phyloP scores from a whole-genome alignment of 2,888 invertebrate genomes.

The Thymelicus lineola region DNA sequence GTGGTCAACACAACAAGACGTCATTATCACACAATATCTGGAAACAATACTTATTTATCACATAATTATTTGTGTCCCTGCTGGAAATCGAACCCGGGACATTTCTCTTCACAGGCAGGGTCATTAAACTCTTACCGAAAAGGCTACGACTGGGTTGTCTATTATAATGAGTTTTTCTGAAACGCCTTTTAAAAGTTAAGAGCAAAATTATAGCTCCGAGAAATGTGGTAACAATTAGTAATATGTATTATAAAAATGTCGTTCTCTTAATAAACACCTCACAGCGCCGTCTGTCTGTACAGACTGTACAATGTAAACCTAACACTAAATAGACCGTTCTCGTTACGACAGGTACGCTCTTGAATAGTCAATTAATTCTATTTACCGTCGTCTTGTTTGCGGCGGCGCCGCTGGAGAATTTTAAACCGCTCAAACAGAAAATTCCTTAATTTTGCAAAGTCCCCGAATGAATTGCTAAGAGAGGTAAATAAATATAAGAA shows the following conservation, averaged over 20 bases:
- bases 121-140: too few species aligned
- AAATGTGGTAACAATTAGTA: background rate
- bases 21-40: background rate
- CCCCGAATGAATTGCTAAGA: conserved; percentile 48
- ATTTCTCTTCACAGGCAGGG: too few species aligned
- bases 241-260: conserved; percentile 1
- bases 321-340: conserved; percentile 18
- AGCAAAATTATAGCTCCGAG: background rate
- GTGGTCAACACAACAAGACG: too few species aligned
- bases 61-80: too few species aligned
- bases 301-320: background rate
- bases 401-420: conserved; percentile 48
- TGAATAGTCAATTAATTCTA: conserved; percentile 60
- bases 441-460: conserved; percentile 50
- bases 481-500: conserved; percentile 30
- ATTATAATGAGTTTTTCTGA: background rate
- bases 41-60: too few species aligned
- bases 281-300: background rate
- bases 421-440: conserved; percentile 48
- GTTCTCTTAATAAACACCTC: conserved; percentile 4
- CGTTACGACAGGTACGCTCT: conserved; percentile 46
- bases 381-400: conserved; percentile 52
- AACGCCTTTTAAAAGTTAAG: background rate
- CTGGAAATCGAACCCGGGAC: too few species aligned
- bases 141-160: too few species aligned